phyloP scores from a whole-genome alignment of 37 sponge, comb jelly and placozoan genomes.

The Theonella swinhoei region DNA sequence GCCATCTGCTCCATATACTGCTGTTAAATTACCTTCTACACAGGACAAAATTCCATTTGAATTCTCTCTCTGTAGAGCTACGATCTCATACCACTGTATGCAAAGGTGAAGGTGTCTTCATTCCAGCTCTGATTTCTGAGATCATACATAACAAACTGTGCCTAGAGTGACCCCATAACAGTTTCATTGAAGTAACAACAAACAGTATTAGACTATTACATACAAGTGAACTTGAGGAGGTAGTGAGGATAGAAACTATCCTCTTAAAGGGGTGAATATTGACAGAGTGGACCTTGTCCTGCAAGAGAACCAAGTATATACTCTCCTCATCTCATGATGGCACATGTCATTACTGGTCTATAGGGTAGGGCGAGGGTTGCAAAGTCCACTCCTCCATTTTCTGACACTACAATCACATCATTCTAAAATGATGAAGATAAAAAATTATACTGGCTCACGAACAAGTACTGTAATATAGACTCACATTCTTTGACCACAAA shows the following conservation, averaged over 20 bases:
- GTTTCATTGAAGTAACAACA: background rate
- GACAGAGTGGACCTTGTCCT: background rate
- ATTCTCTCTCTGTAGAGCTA: background rate
- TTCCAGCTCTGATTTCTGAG: background rate
- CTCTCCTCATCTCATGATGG: no score
- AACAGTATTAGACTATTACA: background rate
- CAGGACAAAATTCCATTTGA: background rate
- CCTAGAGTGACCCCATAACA: background rate
- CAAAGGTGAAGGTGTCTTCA: background rate
- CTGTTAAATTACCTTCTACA: slow-evolving; percentile 12
- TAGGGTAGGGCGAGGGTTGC: background rate
- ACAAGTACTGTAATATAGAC: background rate
- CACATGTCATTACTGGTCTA: background rate
- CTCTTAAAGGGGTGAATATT: background rate
- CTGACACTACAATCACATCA: background rate
- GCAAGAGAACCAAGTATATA: background rate
- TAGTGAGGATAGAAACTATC: background rate
- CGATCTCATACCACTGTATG: background rate
- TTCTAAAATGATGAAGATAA: background rate
- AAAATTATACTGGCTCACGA: no score
- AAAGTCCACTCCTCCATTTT: slow-evolving; percentile 1
- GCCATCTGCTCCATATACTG: background rate
- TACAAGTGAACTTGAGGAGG: background rate
- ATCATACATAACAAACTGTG: background rate
- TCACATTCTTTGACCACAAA: slow-evolving; percentile 7